These are phyloP conservation scores for Chlamydotis undulata DNA, from an alignment of 2,113 vertebrate genomes.

Conservation along the genomic window DNA sequence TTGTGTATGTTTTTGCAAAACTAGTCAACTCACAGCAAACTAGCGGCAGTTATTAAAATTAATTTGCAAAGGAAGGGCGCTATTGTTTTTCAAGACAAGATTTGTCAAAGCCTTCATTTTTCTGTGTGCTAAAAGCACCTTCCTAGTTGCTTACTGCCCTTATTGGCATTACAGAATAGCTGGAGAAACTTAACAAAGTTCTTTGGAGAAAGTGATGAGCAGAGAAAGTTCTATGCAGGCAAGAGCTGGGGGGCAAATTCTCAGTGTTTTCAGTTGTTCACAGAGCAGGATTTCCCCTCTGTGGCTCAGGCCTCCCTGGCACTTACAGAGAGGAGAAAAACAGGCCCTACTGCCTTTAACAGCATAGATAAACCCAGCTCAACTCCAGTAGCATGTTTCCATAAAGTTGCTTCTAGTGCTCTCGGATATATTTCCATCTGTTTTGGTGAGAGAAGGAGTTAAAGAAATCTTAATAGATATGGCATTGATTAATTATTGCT, in stretches of 20 bases:
- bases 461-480: too few species aligned
- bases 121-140: background rate
- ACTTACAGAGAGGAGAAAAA: background rate
- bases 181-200: background rate
- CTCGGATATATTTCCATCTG: background rate
- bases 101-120: slow-evolving; percentile 34
- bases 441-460: too few species aligned
- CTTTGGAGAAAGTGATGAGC: background rate
- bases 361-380: background rate
- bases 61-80: slow-evolving; percentile 63
- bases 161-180: background rate
- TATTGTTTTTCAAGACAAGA: slow-evolving; percentile 58
- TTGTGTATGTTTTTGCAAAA: slow-evolving; percentile 80
- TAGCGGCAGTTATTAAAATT: slow-evolving; percentile 76
- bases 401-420: background rate
- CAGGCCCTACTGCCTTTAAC: background rate
- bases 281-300: background rate
- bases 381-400: background rate
- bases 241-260: background rate
- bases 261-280: background rate
- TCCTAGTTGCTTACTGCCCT: background rate
- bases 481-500: too few species aligned
- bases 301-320: background rate
- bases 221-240: background rate
- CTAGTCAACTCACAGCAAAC: slow-evolving; percentile 72